Conservation (phyloP, 1,140 invertebrate species). For the Leguminivora glycinivorella region DNA sequence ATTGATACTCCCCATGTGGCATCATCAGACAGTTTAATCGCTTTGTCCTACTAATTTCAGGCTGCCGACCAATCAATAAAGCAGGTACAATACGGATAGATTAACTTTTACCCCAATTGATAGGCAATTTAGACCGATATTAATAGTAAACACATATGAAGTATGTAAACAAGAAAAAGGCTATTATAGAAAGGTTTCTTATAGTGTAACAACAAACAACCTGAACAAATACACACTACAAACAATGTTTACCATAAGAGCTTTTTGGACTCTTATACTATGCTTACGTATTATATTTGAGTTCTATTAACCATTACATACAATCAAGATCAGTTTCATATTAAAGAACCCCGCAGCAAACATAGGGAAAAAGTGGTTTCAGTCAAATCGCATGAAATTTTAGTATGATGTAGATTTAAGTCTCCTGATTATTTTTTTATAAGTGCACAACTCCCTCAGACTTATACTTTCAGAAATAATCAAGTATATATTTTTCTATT, state of each 20-base stretch:
- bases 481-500: too few relatives aligned
- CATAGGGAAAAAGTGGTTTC: too few relatives aligned
- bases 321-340: too few relatives aligned
- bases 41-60: conserved; percentile 7
- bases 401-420: too few relatives aligned
- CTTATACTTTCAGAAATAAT: too few relatives aligned
- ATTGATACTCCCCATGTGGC: neutral
- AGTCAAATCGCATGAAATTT: too few relatives aligned
- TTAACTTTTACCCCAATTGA: neutral
- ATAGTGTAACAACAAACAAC: neutral
- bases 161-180: neutral
- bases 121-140: neutral
- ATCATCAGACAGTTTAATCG: neutral
- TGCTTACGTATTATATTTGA: too few relatives aligned
- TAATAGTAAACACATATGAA: neutral
- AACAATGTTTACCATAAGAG: neutral
- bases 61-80: neutral
- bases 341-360: too few relatives aligned
- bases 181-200: neutral
- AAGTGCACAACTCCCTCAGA: too few relatives aligned
- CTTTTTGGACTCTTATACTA: neutral
- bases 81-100: neutral
- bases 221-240: neutral
- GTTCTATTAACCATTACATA: too few relatives aligned
- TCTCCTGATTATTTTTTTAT: too few relatives aligned